phyloP scores from a whole-genome alignment of 2,113 vertebrate genomes.

The Cygnus atratus region DNA sequence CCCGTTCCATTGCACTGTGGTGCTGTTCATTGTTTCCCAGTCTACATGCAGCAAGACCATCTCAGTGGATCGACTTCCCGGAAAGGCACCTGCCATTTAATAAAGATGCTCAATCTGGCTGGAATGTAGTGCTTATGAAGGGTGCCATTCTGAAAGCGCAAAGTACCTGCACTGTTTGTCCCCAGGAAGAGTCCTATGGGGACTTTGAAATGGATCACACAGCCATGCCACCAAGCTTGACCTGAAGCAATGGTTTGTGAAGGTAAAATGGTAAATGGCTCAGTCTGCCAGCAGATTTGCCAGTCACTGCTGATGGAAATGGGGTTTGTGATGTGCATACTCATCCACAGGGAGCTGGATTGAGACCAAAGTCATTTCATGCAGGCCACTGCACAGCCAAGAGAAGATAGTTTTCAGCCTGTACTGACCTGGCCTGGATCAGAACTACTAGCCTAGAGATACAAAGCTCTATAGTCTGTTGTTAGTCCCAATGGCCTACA shows the following conservation, averaged over 20 bases:
- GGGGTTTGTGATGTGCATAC: neutral
- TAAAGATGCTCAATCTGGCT: neutral
- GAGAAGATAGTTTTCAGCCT: neutral
- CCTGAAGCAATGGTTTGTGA: constrained; percentile 32
- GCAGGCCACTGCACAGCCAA: constrained; percentile 2
- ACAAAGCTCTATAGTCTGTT: neutral
- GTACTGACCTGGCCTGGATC: neutral
- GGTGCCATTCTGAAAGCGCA: neutral
- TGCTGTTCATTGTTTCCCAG: neutral
- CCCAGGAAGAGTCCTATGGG: neutral
- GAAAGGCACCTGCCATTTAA: neutral
- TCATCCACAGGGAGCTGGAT: constrained; percentile 39
- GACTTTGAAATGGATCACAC: neutral
- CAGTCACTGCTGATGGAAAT: constrained; percentile 7
- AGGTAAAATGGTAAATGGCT: constrained; percentile 15
- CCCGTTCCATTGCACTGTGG: neutral
- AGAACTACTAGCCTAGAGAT: neutral
- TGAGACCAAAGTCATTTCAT: constrained; percentile 30
- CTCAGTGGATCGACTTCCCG: neutral
- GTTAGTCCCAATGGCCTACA: neutral
- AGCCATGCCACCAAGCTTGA: neutral
- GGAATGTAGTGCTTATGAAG: neutral
- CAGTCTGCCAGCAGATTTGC: constrained; percentile 28
- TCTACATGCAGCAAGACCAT: neutral
- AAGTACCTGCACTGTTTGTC: neutral